Base-by-base conservation (phyloP, 2,888 invertebrate species). In the Drosophila silvestris region DNA sequence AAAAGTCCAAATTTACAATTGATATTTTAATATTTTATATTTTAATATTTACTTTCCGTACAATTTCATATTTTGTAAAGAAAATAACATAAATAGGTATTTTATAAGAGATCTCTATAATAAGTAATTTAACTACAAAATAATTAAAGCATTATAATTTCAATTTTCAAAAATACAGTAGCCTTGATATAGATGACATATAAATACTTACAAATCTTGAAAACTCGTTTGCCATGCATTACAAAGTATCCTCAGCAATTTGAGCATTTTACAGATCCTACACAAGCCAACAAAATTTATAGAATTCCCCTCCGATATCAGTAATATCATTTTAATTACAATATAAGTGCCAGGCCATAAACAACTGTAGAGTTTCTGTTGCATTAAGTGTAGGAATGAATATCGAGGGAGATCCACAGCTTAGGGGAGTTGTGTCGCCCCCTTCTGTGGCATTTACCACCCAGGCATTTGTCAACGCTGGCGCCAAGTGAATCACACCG, bases 381-480 rank as follows among this genome's bases (percentile, higher is more conserved):
- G 57, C n/a, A 32, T 26, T 58, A 26, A 22, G n/a, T 28, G 28
- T 12, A 37, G 14, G 22, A 28, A 33, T 26, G 4, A 7, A 16
- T 12, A 39, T 70, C 14, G 37, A 60, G 77, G 81, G 71, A 44
- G 67, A 26, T n/a, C 5, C 22, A n/a, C 26, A 47, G 51, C 28
- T 53, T 59, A 26, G 39, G 67, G 77, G 65, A 41, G 50, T 52
- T 64, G 22, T 64, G 39, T 28, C 41, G 14, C 57, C 22, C 51
- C 62, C 37, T 26, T 32, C 30, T 56, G 68, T 28, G 80, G 75
- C 64, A 67, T 61, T 78, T 85, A 61, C 90, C 85, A 86, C 90
- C 90, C 85, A 85, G 56, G 90, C 81, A 74, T 80, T 85, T 90
- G 90, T 86, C 85, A 86, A 68, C 90, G 86, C 81, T 90, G 85